Percentiles rank a stretch among this genome's conserved stretches.
phyloP scores from a whole-genome alignment of 2,113 vertebrate genomes.

The Cryptotis parvus region DNA sequence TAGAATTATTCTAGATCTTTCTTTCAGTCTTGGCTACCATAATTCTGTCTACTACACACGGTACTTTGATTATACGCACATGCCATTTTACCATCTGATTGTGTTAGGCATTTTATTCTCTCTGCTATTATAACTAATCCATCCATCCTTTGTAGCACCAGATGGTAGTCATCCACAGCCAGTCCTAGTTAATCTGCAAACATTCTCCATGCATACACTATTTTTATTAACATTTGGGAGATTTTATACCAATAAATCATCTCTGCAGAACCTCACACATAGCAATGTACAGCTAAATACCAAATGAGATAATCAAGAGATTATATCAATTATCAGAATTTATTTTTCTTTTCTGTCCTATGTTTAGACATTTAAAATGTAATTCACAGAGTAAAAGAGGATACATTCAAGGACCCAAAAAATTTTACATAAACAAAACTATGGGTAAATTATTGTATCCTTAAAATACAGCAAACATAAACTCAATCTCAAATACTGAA shows the following conservation, averaged over 20 bases:
- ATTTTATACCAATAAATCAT: slow-evolving; percentile 46
- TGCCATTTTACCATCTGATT: slow-evolving; percentile 78
- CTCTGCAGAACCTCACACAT: not conserved
- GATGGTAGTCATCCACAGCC: slow-evolving; percentile 56
- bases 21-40: slow-evolving; percentile 63
- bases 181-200: slow-evolving; percentile 41
- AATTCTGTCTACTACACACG: slow-evolving; percentile 69
- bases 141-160: slow-evolving; percentile 15
- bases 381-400: not conserved
- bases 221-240: slow-evolving; percentile 64
- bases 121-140: slow-evolving; percentile 71
- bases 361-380: not conserved
- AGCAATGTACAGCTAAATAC: slow-evolving; percentile 8
- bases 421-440: not conserved
- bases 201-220: not conserved
- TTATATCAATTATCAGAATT: slow-evolving; percentile 5
- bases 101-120: slow-evolving; percentile 70
- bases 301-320: slow-evolving; percentile 1
- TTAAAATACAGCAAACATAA: too few relatives aligned
- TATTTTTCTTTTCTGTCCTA: not conserved
- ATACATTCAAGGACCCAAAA: not conserved
- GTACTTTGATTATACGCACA: slow-evolving; percentile 63
- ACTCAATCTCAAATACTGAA: too few relatives aligned
- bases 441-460: too few relatives aligned
- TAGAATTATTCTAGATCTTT: slow-evolving; percentile 75